These are phyloP conservation scores for Jaculus jaculus DNA, from an alignment of 2,113 vertebrate genomes.

Conservation along the genomic window DNA sequence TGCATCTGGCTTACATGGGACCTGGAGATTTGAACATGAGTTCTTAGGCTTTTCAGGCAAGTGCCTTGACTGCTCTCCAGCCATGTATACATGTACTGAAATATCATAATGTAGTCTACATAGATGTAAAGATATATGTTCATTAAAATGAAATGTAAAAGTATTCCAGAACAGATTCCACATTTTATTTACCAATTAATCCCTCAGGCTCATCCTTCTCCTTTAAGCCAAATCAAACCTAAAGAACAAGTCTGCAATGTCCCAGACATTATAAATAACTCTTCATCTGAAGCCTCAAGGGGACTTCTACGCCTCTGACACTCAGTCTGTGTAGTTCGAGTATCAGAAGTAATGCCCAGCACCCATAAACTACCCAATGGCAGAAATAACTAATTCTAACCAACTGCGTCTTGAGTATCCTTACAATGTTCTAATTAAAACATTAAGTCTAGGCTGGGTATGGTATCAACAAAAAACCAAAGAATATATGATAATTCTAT, in stretches of 20 bases:
- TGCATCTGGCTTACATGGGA: too few relatives aligned
- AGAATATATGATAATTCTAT: neutral
- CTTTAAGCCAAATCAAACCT: slow-evolving; percentile 21
- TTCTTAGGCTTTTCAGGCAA: too few relatives aligned
- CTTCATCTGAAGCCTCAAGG: neutral
- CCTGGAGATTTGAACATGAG: too few relatives aligned
- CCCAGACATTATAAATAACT: neutral
- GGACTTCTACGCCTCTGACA: neutral
- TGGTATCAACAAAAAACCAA: neutral
- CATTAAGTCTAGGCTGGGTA: neutral
- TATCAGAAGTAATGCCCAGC: neutral
- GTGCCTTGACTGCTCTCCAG: too few relatives aligned
- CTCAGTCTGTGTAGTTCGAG: neutral
- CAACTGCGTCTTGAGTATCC: neutral
- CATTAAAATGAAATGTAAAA: neutral
- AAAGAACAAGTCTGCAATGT: neutral
- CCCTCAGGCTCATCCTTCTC: neutral
- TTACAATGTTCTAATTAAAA: slow-evolving; percentile 21
- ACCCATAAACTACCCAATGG: neutral
- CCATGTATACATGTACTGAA: neutral
- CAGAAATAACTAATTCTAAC: neutral
- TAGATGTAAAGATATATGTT: neutral
- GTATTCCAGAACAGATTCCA: neutral
- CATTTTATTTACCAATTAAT: neutral
- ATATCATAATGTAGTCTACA: neutral